A percentile compares a stretch with the other conserved stretches of the same genome.
Conservation (phyloP, 1,140 invertebrate genomes). For the Cepaea nemoralis region DNA sequence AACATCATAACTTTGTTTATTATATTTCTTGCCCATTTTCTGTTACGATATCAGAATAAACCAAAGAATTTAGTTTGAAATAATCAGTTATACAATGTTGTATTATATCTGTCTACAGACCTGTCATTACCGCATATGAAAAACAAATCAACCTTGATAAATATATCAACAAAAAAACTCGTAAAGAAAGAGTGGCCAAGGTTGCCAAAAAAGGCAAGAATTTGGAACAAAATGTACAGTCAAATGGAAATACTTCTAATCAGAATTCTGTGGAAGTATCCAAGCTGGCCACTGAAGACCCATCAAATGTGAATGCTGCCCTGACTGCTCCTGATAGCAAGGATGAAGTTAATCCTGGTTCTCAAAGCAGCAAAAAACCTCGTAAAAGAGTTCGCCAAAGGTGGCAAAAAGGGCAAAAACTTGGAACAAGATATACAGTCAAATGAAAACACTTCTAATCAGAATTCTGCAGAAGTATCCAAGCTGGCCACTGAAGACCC, state of each 20-base stretch:
- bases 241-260: background rate
- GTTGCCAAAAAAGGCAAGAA: background rate
- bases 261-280: background rate
- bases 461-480: background rate
- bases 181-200: conserved; percentile 41
- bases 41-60: too few species aligned
- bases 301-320: background rate
- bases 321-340: too few species aligned
- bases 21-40: too few species aligned
- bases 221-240: background rate
- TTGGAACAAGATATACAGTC: background rate
- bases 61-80: too few species aligned
- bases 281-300: background rate
- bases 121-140: conserved; percentile 51
- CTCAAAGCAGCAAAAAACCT: conserved; percentile 48
- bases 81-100: too few species aligned
- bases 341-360: conserved; percentile 60
- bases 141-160: conserved; percentile 60
- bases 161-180: conserved; percentile 46
- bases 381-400: conserved; percentile 40
- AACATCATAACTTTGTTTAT: too few species aligned
- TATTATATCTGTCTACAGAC: conserved; percentile 6
- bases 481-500: background rate
- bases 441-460: background rate
- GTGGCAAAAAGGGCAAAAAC: background rate